Percentiles rank a stretch among this genome's conserved stretches.
Conservation (phyloP, 2,797 vertebrate species). For the Melanogrammus aeglefinus region DNA sequence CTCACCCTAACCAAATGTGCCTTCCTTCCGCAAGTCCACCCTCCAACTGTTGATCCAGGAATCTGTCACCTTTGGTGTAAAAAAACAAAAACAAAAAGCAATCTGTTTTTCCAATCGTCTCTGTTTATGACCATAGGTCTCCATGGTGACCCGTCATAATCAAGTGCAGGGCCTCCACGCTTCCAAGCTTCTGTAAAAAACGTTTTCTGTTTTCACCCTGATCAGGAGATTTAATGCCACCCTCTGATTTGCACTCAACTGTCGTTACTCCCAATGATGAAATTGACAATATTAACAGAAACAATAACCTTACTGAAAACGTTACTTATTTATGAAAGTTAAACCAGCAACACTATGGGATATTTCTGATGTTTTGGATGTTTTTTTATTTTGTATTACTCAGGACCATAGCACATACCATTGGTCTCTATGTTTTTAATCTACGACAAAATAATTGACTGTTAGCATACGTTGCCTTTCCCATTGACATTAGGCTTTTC, state of each 20-base stretch:
- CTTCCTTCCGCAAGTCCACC: conserved; percentile 68
- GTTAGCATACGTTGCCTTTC: not conserved
- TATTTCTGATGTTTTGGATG: conserved; percentile 18
- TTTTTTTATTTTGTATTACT: conserved; percentile 30
- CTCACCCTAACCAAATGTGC: conserved; percentile 61
- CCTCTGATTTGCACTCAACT: not conserved
- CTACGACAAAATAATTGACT: not conserved
- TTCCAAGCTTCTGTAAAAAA: conserved; percentile 51
- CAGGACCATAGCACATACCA: conserved; percentile 5
- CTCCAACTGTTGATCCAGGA: conserved; percentile 76
- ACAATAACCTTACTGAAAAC: conserved; percentile 43
- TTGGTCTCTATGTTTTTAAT: not conserved
- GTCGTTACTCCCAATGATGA: conserved; percentile 44
- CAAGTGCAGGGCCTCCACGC: conserved; percentile 44
- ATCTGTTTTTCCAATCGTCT: conserved; percentile 26
- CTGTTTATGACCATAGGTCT: conserved; percentile 4
- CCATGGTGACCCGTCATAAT: conserved; percentile 23
- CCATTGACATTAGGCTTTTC: not conserved
- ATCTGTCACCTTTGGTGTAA: conserved; percentile 21
- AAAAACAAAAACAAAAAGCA: conserved; percentile 27
- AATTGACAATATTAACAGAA: conserved; percentile 55
- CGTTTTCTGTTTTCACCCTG: conserved; percentile 35
- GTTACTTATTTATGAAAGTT: conserved; percentile 46
- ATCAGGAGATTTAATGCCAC: not conserved
- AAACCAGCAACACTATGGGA: conserved; percentile 43